Conservation (phyloP, 2,797 vertebrate genomes). For the Sebastes dallii region DNA sequence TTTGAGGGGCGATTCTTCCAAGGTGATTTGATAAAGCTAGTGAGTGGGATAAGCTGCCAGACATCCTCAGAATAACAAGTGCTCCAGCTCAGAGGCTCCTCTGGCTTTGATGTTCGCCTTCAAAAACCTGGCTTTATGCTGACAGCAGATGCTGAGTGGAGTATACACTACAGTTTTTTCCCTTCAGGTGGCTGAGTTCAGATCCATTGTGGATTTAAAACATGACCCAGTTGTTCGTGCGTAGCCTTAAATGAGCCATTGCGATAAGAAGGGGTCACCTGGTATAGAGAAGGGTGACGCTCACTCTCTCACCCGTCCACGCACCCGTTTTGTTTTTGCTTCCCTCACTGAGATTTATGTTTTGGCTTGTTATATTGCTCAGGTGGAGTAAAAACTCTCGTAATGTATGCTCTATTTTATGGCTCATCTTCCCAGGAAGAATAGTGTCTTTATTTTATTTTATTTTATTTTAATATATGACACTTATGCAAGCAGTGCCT, state of each 20-base stretch:
- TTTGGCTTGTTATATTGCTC: conserved; percentile 42
- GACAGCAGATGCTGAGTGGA: conserved; percentile 77
- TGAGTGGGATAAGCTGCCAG: conserved; percentile 75
- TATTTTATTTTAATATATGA: neutral
- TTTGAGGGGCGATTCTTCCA: conserved; percentile 69
- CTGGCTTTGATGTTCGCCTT: conserved; percentile 77
- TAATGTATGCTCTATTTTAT: conserved; percentile 47
- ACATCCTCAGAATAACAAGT: conserved; percentile 80
- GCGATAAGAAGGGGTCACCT: conserved; percentile 45
- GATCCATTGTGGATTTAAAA: conserved; percentile 50
- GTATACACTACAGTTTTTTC: conserved; percentile 43
- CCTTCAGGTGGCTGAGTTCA: conserved; percentile 52
- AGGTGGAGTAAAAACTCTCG: conserved; percentile 33
- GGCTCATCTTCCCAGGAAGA: conserved; percentile 49
- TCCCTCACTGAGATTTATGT: conserved; percentile 1
- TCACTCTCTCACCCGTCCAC: conserved; percentile 15
- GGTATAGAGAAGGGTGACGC: conserved; percentile 2
- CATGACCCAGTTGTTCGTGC: conserved; percentile 49
- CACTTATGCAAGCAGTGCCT: neutral
- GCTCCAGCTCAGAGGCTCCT: conserved; percentile 69
- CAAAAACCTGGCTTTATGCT: conserved; percentile 74
- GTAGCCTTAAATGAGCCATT: conserved; percentile 36
- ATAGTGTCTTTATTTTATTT: conserved; percentile 6
- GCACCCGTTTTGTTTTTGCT: neutral
- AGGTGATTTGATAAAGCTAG: conserved; percentile 79